phyloP scores from a whole-genome alignment of 2,888 invertebrate species.

The Hirtodrosophila cameraria region DNA sequence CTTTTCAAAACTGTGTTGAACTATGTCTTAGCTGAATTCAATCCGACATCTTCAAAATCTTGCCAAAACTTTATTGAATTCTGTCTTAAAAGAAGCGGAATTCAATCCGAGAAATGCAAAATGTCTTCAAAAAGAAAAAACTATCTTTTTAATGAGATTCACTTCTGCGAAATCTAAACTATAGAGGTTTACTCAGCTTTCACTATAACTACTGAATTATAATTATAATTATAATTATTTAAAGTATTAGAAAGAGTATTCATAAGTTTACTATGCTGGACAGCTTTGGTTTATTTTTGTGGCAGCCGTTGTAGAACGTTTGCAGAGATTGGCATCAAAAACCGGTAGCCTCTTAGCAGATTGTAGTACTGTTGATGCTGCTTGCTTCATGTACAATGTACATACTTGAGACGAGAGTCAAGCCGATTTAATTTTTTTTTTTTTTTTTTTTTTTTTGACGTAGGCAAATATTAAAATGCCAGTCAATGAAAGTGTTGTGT shows the following conservation, averaged over 20 bases:
- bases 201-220: no score
- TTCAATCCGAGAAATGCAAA: no score
- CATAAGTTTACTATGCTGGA: background rate
- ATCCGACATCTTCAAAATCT: no score
- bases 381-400: slow-evolving; percentile 33
- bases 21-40: no score
- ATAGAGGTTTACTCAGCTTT: no score
- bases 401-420: slow-evolving; percentile 43
- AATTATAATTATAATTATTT: no score
- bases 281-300: slow-evolving; percentile 17
- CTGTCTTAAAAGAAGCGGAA: no score
- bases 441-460: slow-evolving; percentile 56
- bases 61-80: no score
- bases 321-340: slow-evolving; percentile 40
- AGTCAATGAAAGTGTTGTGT: slow-evolving; percentile 49
- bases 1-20: no score
- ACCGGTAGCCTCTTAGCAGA: slow-evolving; percentile 58
- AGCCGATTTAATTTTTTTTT: slow-evolving; percentile 7
- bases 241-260: slow-evolving; percentile 13
- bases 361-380: slow-evolving; percentile 45
- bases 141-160: no score
- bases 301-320: slow-evolving; percentile 34
- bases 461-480: slow-evolving; percentile 59
- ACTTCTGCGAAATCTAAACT: no score
- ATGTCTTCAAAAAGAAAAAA: no score